These are phyloP conservation scores for Pseudomyrmex concolor DNA, from an alignment of 1,140 invertebrate genomes.

Conservation along the genomic window DNA sequence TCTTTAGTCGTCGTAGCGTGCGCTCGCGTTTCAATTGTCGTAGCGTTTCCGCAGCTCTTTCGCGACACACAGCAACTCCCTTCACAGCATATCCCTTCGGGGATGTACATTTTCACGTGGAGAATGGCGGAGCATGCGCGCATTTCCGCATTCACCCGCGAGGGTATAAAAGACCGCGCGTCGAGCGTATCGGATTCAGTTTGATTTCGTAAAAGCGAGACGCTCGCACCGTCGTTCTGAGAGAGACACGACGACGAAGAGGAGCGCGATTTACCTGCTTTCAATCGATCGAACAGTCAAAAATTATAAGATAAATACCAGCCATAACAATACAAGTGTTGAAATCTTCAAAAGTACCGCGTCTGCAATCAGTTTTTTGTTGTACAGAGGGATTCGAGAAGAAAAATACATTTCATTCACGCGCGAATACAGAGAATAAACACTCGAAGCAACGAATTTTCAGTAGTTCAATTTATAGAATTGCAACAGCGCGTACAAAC, in stretches of 20 bases:
- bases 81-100: neutral
- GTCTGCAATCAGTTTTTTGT: neutral
- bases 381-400: neutral
- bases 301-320: neutral
- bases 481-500: no score
- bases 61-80: neutral
- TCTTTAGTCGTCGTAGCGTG: no score
- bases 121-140: conserved; percentile 63
- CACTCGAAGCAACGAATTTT: no score
- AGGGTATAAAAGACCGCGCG: conserved; percentile 65
- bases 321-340: neutral
- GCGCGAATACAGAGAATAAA: neutral
- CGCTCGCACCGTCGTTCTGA: conserved; percentile 2
- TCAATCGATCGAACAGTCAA: neutral
- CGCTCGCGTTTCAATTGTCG: neutral
- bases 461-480: no score
- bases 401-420: neutral
- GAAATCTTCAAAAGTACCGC: neutral
- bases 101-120: conserved; percentile 59
- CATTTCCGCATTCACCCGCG: conserved; percentile 12
- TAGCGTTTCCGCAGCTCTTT: neutral
- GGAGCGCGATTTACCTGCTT: neutral
- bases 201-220: conserved; percentile 32
- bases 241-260: neutral
- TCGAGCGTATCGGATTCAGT: conserved; percentile 56